Conservation (phyloP, 1,140 invertebrate genomes). For the Macrobrachium rosenbergii region DNA sequence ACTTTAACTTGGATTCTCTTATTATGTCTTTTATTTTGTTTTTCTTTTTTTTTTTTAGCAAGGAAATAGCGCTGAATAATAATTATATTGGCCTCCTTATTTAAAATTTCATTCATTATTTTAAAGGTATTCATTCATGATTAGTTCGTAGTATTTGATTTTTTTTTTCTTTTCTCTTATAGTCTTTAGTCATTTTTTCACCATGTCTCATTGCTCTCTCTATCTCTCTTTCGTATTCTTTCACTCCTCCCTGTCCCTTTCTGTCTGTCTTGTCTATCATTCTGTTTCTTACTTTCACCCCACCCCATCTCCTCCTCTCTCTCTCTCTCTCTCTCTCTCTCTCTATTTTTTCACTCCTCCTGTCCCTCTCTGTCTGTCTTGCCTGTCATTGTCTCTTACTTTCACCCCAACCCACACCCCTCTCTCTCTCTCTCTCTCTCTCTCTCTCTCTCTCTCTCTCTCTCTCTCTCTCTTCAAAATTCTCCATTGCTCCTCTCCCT, state of each 20-base stretch:
- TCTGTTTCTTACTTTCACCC: no score
- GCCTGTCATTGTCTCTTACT: no score
- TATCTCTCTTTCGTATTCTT: not conserved
- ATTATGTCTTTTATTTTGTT: not conserved
- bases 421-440: slow-evolving; percentile 14
- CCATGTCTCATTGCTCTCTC: not conserved
- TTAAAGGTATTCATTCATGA: no score
- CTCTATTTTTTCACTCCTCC: no score
- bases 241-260: no score
- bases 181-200: not conserved
- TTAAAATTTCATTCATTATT: no score
- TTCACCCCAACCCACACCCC: no score
- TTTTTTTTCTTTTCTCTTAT: not conserved
- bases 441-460: not conserved
- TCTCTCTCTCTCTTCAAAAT: not conserved
- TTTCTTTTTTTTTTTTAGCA: not conserved
- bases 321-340: not conserved
- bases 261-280: not conserved
- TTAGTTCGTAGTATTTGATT: not conserved
- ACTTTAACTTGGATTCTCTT: no score
- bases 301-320: no score
- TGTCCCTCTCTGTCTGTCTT: not conserved
- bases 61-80: no score
- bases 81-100: no score
- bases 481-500: no score